These are phyloP conservation scores for Solea senegalensis DNA, from an alignment of 2,113 vertebrate genomes.

Conservation along the genomic window DNA sequence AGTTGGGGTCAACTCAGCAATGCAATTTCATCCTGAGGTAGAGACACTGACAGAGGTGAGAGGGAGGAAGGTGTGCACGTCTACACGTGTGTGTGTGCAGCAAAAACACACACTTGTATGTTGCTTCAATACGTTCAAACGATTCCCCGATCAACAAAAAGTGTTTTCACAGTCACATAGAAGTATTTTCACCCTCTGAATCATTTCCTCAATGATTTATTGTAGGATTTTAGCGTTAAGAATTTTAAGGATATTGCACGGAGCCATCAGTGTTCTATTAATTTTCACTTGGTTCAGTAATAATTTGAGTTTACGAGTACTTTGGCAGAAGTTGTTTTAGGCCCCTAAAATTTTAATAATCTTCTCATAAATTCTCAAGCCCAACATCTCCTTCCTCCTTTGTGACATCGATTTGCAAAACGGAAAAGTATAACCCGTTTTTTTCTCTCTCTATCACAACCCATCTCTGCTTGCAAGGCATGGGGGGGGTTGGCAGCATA, in stretches of 20 bases:
- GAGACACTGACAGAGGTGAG: conserved; percentile 36
- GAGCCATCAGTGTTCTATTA: no score
- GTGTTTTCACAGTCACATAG: neutral
- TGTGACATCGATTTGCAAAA: neutral
- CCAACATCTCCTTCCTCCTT: neutral
- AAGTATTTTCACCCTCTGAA: no score
- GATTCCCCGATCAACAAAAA: conserved; percentile 5
- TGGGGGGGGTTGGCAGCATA: neutral
- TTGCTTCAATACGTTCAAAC: conserved; percentile 1
- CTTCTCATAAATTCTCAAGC: no score
- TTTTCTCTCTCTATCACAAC: neutral
- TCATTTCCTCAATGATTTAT: neutral
- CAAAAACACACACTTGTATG: neutral
- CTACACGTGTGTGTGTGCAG: conserved; percentile 11
- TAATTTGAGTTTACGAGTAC: no score
- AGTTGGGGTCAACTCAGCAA: conserved; percentile 72
- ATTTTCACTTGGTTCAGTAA: no score
- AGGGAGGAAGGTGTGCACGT: neutral
- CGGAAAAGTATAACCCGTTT: neutral
- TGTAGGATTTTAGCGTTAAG: neutral
- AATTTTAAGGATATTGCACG: no score
- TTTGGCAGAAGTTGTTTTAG: neutral
- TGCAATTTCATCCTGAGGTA: conserved; percentile 73
- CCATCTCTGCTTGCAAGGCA: neutral
- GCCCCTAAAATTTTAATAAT: neutral